These are phyloP conservation scores for Druon quercuslanigerum DNA, from an alignment of 1,140 invertebrate species.

Conservation along the genomic window DNA sequence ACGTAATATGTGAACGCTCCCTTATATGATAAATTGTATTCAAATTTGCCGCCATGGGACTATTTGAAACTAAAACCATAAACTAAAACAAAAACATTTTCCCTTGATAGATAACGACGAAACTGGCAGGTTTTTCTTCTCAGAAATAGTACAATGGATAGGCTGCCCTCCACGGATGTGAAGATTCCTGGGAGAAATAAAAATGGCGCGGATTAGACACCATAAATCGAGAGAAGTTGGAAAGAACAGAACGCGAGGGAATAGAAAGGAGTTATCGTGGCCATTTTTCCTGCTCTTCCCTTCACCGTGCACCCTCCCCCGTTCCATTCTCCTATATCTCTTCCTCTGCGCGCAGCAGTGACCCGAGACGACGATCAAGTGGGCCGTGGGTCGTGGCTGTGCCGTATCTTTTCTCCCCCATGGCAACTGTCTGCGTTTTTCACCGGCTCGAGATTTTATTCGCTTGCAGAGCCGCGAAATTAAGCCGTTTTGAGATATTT, in stretches of 20 bases:
- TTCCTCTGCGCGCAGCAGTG: conserved; percentile 54
- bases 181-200: conserved; percentile 40
- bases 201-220: conserved; percentile 61
- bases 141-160: not conserved
- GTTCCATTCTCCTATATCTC: conserved; percentile 32
- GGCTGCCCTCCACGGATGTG: not conserved
- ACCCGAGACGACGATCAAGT: conserved; percentile 65
- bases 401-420: conserved; percentile 64
- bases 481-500: conserved; percentile 77
- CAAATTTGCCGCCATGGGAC: too few species aligned
- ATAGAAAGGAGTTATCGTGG: conserved; percentile 63
- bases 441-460: conserved; percentile 73
- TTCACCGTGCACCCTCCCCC: conserved; percentile 44
- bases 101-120: not conserved
- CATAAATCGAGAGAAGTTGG: conserved; percentile 55
- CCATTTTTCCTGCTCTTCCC: conserved; percentile 60
- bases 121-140: not conserved
- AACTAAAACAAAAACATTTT: not conserved
- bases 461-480: conserved; percentile 71
- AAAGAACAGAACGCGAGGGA: conserved; percentile 40
- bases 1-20: too few species aligned
- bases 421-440: conserved; percentile 71
- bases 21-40: too few species aligned
- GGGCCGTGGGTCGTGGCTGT: conserved; percentile 67
- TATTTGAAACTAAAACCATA: too few species aligned